phyloP scores from a whole-genome alignment of 2,888 invertebrate species.

The Strigamia maritima region DNA sequence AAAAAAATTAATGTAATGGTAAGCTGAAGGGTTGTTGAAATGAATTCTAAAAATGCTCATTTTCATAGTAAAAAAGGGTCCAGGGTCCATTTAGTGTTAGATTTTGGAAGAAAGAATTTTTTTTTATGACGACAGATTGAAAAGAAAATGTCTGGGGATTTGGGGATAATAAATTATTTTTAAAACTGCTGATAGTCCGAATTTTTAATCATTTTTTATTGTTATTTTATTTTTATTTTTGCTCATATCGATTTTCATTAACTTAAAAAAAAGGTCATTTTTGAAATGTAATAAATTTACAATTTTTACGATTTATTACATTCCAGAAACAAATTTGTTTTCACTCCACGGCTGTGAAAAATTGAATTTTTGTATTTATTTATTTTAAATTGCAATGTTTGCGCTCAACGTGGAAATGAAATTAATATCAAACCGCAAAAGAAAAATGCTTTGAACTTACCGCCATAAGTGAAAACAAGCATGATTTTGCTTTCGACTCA shows the following conservation, averaged over 20 bases:
- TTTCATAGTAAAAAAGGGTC: conserved; percentile 12
- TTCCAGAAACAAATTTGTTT: not conserved
- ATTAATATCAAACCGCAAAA: not conserved
- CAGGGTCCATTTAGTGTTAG: conserved; percentile 31
- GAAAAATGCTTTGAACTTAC: not conserved
- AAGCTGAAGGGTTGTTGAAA: not conserved
- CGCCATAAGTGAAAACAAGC: not conserved
- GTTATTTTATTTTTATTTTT: not conserved
- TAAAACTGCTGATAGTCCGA: conserved; percentile 34
- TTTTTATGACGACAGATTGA: not conserved
- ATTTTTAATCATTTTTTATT: not conserved
- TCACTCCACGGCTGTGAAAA: conserved; percentile 15
- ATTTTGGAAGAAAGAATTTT: not conserved
- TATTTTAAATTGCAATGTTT: not conserved
- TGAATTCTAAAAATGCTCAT: conserved; percentile 3
- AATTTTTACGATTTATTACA: not conserved
- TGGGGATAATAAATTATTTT: conserved; percentile 24
- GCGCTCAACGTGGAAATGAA: conserved; percentile 15
- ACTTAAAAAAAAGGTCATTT: not conserved
- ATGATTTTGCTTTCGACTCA: not conserved
- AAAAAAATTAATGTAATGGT: not conserved
- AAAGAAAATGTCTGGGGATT: not conserved
- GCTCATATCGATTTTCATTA: not conserved
- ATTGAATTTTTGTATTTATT: not conserved
- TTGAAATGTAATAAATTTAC: not conserved